Evolutionary conservation across 2,888 invertebrate species (phyloP), one percentile per base, ranked within the genome.

Genomic region (Chrysotoxum bicinctum): DNA sequence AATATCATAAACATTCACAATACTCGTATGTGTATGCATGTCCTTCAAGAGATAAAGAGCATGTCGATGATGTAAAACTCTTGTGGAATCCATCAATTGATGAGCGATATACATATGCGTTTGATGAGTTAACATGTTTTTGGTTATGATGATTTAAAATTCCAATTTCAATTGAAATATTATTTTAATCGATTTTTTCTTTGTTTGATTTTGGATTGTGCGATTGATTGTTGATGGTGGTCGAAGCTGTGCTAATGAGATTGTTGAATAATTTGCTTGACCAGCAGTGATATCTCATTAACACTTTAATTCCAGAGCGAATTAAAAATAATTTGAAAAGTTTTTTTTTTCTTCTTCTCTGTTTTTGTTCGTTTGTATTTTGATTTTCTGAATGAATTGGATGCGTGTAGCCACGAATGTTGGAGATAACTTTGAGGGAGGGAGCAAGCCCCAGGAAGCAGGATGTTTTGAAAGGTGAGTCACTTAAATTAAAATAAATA

Each of bases 111-210:
- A 19, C 3, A 56, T 62, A 78, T 78, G 60, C 10, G 43, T 66
- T 66, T 73, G 69, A 78, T 74, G 69, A 74, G 56, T 37, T 45
- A 64, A 75, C 58, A 45, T 69, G 74, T 58, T 70, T 62, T 62
- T 32, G 74, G 70, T 79, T 70, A 75, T 14, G 35, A 79, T 84
- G 72, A 75, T 75, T 80, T 79, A 75, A 79, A 84, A 80, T 78
- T 83, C 48, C 37, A 69, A 52, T 78, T 83, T 74, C 62, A 75
- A 64, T 84, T 75, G 6, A 16, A 66, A 75, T 52, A 54, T 43
- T 60, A 21, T 48, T 40, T 64, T 30, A 43, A 70, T 70, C 58
- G 75, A 26, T 73, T 58, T 21, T 19, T 9, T 21, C 52, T 43
- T 32, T 23, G 5, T 66, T 50, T 16, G 10, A 50, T 58, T 66